Base-by-base conservation (phyloP, 1,140 invertebrate genomes). In the Pseudomyrmex cubaensis region DNA sequence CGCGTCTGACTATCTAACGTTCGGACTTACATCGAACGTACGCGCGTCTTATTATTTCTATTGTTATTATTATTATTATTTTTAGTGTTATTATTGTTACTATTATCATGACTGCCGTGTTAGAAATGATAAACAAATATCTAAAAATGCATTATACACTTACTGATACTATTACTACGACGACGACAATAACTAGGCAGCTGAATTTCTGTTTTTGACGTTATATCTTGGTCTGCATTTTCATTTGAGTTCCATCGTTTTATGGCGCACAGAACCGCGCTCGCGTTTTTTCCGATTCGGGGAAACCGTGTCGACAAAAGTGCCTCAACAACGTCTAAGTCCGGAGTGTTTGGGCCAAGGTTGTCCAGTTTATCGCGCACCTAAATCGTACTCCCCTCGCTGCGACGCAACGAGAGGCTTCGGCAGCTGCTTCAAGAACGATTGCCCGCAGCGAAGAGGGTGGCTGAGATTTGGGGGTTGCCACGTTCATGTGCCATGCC, bases 201-300 rank as follows among this genome's bases (percentile, higher is more conserved):
- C 20, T 63, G 63, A 52, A 52, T 83, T 82, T 84, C 50, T 62
- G 54, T 84, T 87, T 35, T 46, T 15, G 35, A 48, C 75, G 86
- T 87, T 87, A 35, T 35, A 52, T 64, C 85, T 87, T 87, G 86
- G 86, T 87, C 87, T 87, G 86, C 86, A 87, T 87, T 87, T 87
- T 87, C 85, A 87, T 87, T 87, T 87, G 86, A 87, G 86, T 87
- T 87, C 86, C 75, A 83, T 56, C 50, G 50, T 52, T 70, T 76
- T 63, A 84, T 20, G 67, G 48, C 50, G 74, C 82, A 62, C 67
- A 56, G 48, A 35, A 17, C n/a, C 66, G 10, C 73, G 70, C 73
- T 61, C 15, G 35, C 17, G 50, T 52, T 5, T 63, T 63, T 20
- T 59, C 62, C 44, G 13, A 54, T 10, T 22, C 64, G 10, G 12